Evolutionary conservation across 2,888 invertebrate species (phyloP).

Genomic region (Lochmaea crataegi): DNA sequence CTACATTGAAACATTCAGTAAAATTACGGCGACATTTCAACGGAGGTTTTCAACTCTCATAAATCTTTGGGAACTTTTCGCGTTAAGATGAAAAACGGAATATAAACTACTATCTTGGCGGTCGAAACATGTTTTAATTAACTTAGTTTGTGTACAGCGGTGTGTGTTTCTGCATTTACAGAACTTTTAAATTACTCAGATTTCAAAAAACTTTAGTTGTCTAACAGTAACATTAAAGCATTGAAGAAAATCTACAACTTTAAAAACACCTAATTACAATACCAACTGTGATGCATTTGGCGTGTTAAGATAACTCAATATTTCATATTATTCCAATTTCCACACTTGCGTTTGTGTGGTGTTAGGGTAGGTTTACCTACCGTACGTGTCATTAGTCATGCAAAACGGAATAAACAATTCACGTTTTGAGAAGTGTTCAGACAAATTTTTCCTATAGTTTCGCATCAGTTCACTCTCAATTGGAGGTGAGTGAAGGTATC

Average conservation of each 20-base stretch:
- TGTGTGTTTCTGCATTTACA: neutral
- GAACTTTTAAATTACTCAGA: neutral
- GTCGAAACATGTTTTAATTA: conserved; percentile 30
- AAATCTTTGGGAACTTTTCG: conserved; percentile 28
- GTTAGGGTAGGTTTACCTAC: no score
- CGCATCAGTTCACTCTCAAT: no score
- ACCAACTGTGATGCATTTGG: no score
- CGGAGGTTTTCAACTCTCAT: conserved; percentile 18
- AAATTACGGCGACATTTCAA: conserved; percentile 27
- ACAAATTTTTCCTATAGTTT: no score
- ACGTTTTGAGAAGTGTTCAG: no score
- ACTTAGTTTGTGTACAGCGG: conserved; percentile 14
- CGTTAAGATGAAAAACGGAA: conserved; percentile 29
- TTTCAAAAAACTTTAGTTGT: neutral
- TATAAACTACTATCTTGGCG: conserved; percentile 25
- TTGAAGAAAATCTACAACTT: neutral
- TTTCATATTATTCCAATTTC: no score
- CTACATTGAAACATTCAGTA: conserved; percentile 13
- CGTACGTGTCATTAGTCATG: no score
- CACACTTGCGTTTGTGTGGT: no score
- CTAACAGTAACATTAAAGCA: neutral
- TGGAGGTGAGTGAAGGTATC: no score
- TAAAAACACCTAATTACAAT: neutral
- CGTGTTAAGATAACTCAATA: no score
- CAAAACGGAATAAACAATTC: no score